Conservation (phyloP, 2,888 invertebrate species). For the Dione juno region DNA sequence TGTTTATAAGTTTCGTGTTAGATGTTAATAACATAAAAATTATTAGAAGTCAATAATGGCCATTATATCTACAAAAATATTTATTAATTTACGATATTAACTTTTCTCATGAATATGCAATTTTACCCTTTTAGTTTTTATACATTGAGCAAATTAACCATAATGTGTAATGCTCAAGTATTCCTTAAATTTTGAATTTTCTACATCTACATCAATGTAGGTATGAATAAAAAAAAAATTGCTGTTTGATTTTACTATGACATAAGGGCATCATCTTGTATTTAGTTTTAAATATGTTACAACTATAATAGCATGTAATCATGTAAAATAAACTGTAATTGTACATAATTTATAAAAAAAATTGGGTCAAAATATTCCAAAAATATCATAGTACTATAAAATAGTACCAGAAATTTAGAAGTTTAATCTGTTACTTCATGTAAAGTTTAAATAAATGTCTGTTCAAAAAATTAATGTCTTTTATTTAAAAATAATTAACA, state of each 20-base stretch:
- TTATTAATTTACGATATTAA: background rate
- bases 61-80: background rate
- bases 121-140: too few species aligned
- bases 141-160: too few species aligned
- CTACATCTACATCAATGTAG: too few species aligned
- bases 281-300: background rate
- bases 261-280: background rate
- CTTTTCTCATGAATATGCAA: too few species aligned
- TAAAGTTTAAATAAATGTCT: slow-evolving; percentile 82
- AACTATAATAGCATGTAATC: background rate
- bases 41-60: background rate
- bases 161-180: too few species aligned
- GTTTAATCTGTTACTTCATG: slow-evolving; percentile 76
- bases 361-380: slow-evolving; percentile 8
- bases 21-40: background rate
- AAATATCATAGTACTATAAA: background rate
- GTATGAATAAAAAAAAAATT: too few species aligned
- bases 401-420: slow-evolving; percentile 9
- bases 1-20: background rate
- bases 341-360: slow-evolving; percentile 11
- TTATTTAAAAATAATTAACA: slow-evolving; percentile 51
- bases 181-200: too few species aligned
- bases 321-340: background rate
- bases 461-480: slow-evolving; percentile 63
- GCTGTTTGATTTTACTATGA: too few species aligned